phyloP scores from a whole-genome alignment of 2,888 invertebrate species.

The Polyommatus icarus region DNA sequence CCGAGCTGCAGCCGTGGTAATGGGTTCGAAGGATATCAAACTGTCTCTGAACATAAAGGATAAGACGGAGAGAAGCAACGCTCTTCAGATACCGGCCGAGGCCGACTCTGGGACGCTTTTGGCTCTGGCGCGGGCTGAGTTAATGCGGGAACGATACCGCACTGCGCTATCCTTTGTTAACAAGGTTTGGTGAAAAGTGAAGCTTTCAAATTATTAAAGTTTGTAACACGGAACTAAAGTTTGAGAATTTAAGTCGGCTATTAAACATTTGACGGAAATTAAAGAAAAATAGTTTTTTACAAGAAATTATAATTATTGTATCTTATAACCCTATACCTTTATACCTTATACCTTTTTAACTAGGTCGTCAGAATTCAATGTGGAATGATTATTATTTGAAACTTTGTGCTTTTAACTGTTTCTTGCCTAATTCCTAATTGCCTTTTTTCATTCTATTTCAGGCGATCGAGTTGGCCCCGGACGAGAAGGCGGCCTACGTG shows the following conservation, averaged over 20 bases:
- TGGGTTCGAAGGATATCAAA: constrained; percentile 93
- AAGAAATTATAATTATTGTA: no score
- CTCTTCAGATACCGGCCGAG: constrained; percentile 87
- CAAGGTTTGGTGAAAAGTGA: constrained; percentile 79
- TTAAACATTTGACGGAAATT: no score
- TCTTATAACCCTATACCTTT: no score
- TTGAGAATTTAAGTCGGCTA: no score
- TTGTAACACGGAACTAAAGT: not conserved
- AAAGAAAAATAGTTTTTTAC: no score
- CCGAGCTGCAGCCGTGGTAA: constrained; percentile 92
- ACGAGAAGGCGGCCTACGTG: constrained; percentile 91
- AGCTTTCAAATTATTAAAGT: not conserved
- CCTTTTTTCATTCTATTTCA: constrained; percentile 62
- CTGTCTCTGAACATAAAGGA: constrained; percentile 90
- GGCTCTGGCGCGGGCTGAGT: constrained; percentile 87
- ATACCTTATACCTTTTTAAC: no score
- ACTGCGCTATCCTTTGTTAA: constrained; percentile 88
- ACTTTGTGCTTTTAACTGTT: no score
- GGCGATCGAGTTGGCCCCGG: constrained; percentile 92
- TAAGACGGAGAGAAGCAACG: constrained; percentile 86
- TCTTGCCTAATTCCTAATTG: not conserved
- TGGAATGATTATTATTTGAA: no score
- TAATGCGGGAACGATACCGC: constrained; percentile 86
- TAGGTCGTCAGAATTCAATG: no score
- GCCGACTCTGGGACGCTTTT: constrained; percentile 88